Conservation (phyloP, 2,888 invertebrate genomes). For the Camponotus fellah region DNA sequence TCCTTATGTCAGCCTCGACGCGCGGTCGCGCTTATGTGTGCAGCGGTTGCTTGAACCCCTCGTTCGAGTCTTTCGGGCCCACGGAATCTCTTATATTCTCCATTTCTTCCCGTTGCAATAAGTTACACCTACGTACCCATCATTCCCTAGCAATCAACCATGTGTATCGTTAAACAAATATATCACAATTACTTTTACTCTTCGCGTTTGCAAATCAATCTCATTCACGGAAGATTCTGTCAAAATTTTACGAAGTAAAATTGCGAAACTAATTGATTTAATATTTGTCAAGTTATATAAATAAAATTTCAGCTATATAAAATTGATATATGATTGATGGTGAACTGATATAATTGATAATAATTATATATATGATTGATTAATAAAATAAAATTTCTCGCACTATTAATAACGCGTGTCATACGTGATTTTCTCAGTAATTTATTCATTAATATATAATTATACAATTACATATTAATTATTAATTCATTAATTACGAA, state of each 20-base stretch:
- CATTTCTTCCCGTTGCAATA: slow-evolving; percentile 71
- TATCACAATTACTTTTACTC: slow-evolving; percentile 71
- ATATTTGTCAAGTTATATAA: neutral
- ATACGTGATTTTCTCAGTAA: neutral
- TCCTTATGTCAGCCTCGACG: slow-evolving; percentile 25
- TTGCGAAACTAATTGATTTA: neutral
- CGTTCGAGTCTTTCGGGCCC: neutral
- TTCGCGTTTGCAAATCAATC: neutral
- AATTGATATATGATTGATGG: neutral
- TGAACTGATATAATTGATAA: too few relatives aligned
- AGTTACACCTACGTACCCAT: slow-evolving; percentile 77
- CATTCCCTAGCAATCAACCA: slow-evolving; percentile 28
- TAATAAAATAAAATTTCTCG: neutral
- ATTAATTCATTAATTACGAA: slow-evolving; percentile 39
- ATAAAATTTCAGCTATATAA: neutral
- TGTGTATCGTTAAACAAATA: slow-evolving; percentile 45
- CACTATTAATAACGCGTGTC: neutral
- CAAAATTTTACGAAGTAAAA: neutral
- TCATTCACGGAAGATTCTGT: neutral
- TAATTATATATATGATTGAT: neutral
- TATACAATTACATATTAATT: too few relatives aligned
- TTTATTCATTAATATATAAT: slow-evolving; percentile 39
- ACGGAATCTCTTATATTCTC: slow-evolving; percentile 31
- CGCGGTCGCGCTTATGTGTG: slow-evolving; percentile 13
- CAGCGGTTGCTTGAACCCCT: slow-evolving; percentile 7